Base-by-base conservation (phyloP, 2,888 invertebrate genomes). In the Chrysolina americana region DNA sequence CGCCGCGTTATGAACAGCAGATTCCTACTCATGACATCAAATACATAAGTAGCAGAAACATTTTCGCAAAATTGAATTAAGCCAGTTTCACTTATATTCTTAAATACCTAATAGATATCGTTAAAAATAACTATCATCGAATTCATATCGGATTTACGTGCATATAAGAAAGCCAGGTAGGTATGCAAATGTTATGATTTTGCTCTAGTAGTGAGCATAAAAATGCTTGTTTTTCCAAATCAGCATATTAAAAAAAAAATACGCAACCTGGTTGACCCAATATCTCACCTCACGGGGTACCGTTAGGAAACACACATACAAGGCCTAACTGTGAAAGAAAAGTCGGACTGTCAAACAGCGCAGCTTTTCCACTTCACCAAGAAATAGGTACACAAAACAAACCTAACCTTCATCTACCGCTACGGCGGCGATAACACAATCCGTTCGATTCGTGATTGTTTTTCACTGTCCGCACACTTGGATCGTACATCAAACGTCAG, bases 381-480 rank as follows among this genome's bases (percentile, higher is more conserved):
- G 19, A 11, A 28, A 59, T 44, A 44, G 8, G 36, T 36, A 59
- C 59, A 59, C 59, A 15, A 28, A 59, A 59, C 59, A 59, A 59
- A 59, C 59, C 59, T 59, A 59, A 59, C 59, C 59, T 59, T 59
- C 53, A 2, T 23, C 56, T 21, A 64, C 64, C 48, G 63, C 64
- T n/a, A 73, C 36, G 65, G 41, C 9, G 44, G n/a, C 47, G 47
- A 47, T 47, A 47, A 47, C 28, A 11, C 17, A 53, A 47, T 59
- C 23, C 41, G 15, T 41, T 50, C 11, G 65, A 63, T 41, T 23
- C 17, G 41, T 9, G 70, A 66, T 53, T 44, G 70, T 73, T 64
- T 71, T 74, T 70, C 41, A 11, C n/a, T 53, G 19, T 62, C 53
- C 71, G 64, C 56, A 66, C 70, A 73, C 74, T 65, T 44, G 48